Evolutionary conservation across 2,113 vertebrate genomes (phyloP).

Genomic region (Alethe castanea): DNA sequence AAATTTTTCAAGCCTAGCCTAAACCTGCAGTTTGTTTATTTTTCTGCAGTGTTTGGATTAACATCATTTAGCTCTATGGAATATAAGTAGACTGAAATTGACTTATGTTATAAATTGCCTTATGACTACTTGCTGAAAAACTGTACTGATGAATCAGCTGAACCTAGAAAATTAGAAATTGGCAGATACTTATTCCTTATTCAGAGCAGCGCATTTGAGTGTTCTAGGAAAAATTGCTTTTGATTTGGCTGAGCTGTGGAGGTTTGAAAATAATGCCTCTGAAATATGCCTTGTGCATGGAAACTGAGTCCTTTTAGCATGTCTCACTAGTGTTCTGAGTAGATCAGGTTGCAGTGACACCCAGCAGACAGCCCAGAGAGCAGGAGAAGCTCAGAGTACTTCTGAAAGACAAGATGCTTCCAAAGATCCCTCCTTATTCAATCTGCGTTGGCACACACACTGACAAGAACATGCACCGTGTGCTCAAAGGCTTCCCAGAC

Average conservation of each 20-base stretch:
- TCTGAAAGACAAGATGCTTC: not conserved
- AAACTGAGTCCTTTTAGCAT: not conserved
- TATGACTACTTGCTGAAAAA: not conserved
- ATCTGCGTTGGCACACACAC: not conserved
- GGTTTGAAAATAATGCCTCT: slow-evolving; percentile 21
- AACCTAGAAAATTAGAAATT: slow-evolving; percentile 11
- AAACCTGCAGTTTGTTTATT: not conserved
- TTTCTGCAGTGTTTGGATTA: not conserved
- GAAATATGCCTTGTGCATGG: not conserved
- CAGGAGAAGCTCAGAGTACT: not conserved
- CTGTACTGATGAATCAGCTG: not conserved
- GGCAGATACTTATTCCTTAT: not conserved
- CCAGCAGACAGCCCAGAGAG: not conserved
- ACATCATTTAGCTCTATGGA: not conserved
- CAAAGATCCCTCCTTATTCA: not conserved
- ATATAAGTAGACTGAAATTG: not conserved
- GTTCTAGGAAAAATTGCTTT: not conserved
- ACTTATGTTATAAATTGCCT: not conserved
- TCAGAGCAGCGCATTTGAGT: not conserved
- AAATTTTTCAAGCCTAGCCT: not conserved
- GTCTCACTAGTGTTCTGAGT: not conserved
- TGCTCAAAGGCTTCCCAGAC: not conserved
- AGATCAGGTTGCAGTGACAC: not conserved
- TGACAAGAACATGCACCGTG: not conserved
- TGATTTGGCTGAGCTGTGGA: not conserved